Percentiles rank a stretch among this genome's conserved stretches.
Evolutionary conservation across 2,888 invertebrate genomes (phyloP).

Genomic region (Sinelater perroti): DNA sequence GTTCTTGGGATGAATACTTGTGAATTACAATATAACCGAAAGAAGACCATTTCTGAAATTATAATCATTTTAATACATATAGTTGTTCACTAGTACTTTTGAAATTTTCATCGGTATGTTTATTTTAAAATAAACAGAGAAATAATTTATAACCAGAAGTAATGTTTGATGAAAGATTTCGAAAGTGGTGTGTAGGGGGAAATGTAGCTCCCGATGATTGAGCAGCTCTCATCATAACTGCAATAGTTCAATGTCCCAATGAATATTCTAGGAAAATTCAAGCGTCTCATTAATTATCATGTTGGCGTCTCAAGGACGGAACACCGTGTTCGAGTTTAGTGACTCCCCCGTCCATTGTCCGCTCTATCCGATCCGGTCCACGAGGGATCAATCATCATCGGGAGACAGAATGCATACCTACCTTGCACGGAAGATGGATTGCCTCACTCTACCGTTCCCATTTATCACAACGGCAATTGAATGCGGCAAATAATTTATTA

Average conservation of each 20-base stretch:
- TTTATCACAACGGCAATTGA: slow-evolving; percentile 41
- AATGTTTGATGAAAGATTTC: too few species aligned
- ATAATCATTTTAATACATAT: too few species aligned
- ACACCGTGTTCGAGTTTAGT: slow-evolving; percentile 51
- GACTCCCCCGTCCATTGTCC: slow-evolving; percentile 50
- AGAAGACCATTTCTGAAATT: too few species aligned
- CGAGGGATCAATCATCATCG: slow-evolving; percentile 41
- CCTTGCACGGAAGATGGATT: slow-evolving; percentile 39
- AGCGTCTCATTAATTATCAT: slow-evolving; percentile 60
- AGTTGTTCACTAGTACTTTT: too few species aligned
- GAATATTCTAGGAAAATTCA: slow-evolving; percentile 35
- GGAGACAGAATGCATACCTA: slow-evolving; percentile 36
- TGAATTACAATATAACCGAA: too few species aligned
- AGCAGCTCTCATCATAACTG: slow-evolving; percentile 7
- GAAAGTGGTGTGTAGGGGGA: too few species aligned
- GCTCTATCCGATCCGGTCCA: slow-evolving; percentile 36
- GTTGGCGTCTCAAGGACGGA: slow-evolving; percentile 60
- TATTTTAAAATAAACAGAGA: too few species aligned
- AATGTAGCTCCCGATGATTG: not conserved
- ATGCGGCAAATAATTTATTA: slow-evolving; percentile 35
- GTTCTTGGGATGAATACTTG: too few species aligned
- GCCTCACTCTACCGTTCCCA: slow-evolving; percentile 34
- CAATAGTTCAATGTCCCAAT: slow-evolving; percentile 47
- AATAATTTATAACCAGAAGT: too few species aligned
- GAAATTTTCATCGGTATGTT: too few species aligned